These are phyloP conservation scores for Odontocerum albicorne DNA, from an alignment of 2,888 invertebrate genomes.

Conservation along the genomic window DNA sequence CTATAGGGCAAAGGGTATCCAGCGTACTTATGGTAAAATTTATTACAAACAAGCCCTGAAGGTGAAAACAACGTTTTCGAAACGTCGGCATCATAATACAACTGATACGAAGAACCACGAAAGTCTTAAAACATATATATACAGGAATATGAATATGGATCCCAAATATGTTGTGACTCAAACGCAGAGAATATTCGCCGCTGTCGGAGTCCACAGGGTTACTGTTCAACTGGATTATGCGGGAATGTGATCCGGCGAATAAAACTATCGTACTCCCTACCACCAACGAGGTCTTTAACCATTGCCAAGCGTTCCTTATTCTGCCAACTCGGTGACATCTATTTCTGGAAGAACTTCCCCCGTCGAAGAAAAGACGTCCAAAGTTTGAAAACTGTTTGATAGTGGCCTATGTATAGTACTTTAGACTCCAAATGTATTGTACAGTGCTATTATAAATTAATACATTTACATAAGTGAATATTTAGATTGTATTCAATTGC, in stretches of 20 bases:
- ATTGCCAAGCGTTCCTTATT: not conserved
- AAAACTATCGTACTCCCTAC: slow-evolving; percentile 3
- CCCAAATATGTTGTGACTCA: slow-evolving; percentile 90
- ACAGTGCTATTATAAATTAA: too few relatives aligned
- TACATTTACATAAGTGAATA: too few relatives aligned
- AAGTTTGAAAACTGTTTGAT: slow-evolving; percentile 14
- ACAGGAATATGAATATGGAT: slow-evolving; percentile 89
- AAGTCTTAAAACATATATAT: too few relatives aligned
- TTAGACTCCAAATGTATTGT: too few relatives aligned
- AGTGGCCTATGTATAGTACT: slow-evolving; percentile 13
- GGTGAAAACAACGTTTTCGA: too few relatives aligned
- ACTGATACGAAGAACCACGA: too few relatives aligned
- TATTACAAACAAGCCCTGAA: too few relatives aligned
- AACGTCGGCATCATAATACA: too few relatives aligned
- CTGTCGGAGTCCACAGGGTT: slow-evolving; percentile 87
- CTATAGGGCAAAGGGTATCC: too few relatives aligned
- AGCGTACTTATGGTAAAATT: too few relatives aligned
- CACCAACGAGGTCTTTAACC: not conserved
- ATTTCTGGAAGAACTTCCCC: slow-evolving; percentile 2
- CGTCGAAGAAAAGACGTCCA: not conserved
- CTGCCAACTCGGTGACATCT: not conserved
- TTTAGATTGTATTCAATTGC: too few relatives aligned
- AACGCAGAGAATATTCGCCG: slow-evolving; percentile 92
- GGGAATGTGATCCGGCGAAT: slow-evolving; percentile 62
- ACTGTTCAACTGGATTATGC: slow-evolving; percentile 94